A percentile compares a stretch with the other conserved stretches of the same genome.
Evolutionary conservation across 1,140 invertebrate genomes (phyloP).

Genomic region (Trichoplusia ni): DNA sequence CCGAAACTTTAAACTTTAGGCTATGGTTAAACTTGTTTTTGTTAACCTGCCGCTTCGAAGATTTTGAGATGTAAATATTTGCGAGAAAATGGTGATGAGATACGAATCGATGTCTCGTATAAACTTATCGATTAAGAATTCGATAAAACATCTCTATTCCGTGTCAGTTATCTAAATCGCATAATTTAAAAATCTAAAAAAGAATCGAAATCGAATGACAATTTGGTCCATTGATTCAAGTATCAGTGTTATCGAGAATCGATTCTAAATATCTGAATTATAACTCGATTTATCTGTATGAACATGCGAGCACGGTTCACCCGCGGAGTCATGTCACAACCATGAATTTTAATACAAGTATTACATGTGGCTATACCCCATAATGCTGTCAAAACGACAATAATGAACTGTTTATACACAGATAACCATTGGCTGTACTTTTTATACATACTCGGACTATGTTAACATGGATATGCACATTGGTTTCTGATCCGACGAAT

Average conservation of each 20-base stretch:
- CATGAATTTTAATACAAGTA: conserved; percentile 24
- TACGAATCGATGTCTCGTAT: too few species aligned
- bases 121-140: too few species aligned
- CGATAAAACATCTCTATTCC: too few species aligned
- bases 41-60: not conserved
- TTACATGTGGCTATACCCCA: not conserved
- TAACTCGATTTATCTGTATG: conserved; percentile 5
- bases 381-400: conserved; percentile 27
- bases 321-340: conserved; percentile 27
- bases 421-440: conserved; percentile 2
- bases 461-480: not conserved
- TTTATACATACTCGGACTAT: not conserved
- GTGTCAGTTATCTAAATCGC: too few species aligned
- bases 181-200: too few species aligned
- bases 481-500: too few species aligned
- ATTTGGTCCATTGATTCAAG: not conserved
- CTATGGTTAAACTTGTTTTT: conserved; percentile 12
- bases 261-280: conserved; percentile 24
- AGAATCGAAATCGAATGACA: not conserved
- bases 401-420: conserved; percentile 22
- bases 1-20: not conserved
- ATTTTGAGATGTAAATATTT: not conserved
- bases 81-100: too few species aligned
- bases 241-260: conserved; percentile 6
- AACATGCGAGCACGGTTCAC: not conserved